These are phyloP conservation scores for Heliconius cydno DNA, from an alignment of 2,888 invertebrate genomes.

Conservation along the genomic window DNA sequence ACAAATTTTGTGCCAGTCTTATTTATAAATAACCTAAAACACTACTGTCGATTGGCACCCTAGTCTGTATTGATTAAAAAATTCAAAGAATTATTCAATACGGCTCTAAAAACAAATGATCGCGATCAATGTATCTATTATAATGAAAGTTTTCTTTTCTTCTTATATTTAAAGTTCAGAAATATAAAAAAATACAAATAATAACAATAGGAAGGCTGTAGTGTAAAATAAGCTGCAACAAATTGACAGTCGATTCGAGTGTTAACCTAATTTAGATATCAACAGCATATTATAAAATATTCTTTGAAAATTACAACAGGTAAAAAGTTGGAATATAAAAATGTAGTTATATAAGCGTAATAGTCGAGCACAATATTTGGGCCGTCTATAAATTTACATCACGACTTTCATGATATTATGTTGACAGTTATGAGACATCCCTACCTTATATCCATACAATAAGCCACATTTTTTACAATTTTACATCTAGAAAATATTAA, in stretches of 20 bases:
- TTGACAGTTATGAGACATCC: neutral
- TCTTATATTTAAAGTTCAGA: neutral
- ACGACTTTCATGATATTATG: neutral
- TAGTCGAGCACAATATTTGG: neutral
- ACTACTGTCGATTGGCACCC: conserved; percentile 3
- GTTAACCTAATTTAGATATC: conserved; percentile 1
- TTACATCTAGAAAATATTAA: neutral
- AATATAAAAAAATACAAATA: neutral
- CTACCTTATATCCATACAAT: neutral
- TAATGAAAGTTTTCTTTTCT: neutral
- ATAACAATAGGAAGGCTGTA: neutral
- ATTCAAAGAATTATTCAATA: neutral
- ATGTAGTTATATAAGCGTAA: conserved; percentile 11
- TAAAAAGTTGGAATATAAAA: conserved; percentile 15
- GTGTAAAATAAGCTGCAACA: conserved; percentile 5
- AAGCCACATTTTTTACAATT: neutral
- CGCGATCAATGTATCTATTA: neutral
- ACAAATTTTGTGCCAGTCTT: conserved; percentile 22
- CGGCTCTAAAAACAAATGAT: neutral
- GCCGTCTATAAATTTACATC: neutral
- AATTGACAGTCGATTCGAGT: neutral
- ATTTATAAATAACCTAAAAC: conserved; percentile 21
- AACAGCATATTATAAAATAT: conserved; percentile 13
- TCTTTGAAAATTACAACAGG: conserved; percentile 7
- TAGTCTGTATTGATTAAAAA: conserved; percentile 2